Evolutionary conservation across 2,888 invertebrate genomes (phyloP), one percentile per base, ranked within the genome.

Genomic region (Cephus sareptanus): DNA sequence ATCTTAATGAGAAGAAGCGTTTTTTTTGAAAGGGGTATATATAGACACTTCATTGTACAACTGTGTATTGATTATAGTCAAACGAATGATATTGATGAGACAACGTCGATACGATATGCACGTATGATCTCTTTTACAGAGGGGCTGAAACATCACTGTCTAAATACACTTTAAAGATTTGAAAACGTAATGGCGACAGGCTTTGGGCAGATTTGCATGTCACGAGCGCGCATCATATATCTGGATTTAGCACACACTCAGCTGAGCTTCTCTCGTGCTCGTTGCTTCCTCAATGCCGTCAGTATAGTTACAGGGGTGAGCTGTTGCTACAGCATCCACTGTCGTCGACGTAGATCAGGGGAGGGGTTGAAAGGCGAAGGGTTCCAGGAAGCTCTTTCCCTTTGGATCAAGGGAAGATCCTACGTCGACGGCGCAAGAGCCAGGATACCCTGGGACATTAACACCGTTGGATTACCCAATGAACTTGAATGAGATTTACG

Each of bases 141-240:
- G 56, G 56, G 56, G 56, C 1, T 56, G 9, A 23, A 56, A 56
- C 56, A 23, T 23, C 56, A 86, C 91, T 91, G 90, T 91, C 91
- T 91, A 91, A 91, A 91, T 90, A 91, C 90, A 91, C 91, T 91
- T 91, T 91, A 91, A 91, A 91, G 91, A 91, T 91, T 91, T 91
- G 90, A 90, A 91, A 91, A 91, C 90, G 91, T 91, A 91, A 91
- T 91, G 91, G 91, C 88, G 89, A 82, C 86, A 88, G 91, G 91
- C 89, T 91, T 91, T 91, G 89, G 89, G 89, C 88, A 90, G 91
- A 91, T 91, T 91, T 91, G 91, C 91, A 91, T 91, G 91, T 91
- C 91, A 91, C 90, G 90, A 86, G 89, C 87, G 89, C 89, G 91
- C 91, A 91, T 91, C 91, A 90, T 91, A 91, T 91, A 90, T 91